Evolutionary conservation across 2,113 vertebrate genomes (phyloP), one percentile per base, ranked within the genome.

Genomic region (Grammomys surdaster): DNA sequence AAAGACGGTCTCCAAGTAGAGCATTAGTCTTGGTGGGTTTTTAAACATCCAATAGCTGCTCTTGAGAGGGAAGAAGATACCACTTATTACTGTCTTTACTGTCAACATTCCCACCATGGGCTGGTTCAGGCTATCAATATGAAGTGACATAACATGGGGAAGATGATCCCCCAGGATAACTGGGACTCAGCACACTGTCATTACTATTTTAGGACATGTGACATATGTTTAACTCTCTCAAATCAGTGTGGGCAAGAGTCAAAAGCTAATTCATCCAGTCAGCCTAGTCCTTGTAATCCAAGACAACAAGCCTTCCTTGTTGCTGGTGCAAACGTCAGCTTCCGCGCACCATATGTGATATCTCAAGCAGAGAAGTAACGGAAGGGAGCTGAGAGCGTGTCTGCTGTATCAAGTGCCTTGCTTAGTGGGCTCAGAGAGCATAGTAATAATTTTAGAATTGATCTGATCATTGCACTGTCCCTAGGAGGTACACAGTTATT

Each of bases 371-470:
- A n/a, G 72, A 63, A 43, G 46, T 69, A 73, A 63, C 20, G 73
- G 63, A 24, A 81, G 36, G 17, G 16, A n/a, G 60, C 58, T 13
- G 36, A 40, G 76, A 2, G 36, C 84, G 65, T 46, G 43, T 88
- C 91, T 56, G 46, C 88, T 28, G 13, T 92, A 43, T 54, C 87
- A 89, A 88, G 75, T 73, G 90, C 76, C 69, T 89, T 60, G 60
- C 88, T 89, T n/a, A 24, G 89, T 84, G 75, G 90, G 75, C 73
- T 95, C 84, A 65, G 78, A 88, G 90, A 93, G 63, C 73, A 58
- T 1, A 67, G 51, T 89, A 89, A 92, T 82, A 51, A 63, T 76
- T 92, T 96, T 95, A 91, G 90, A 94, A 94, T 40, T 89, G 92
- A 95, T 95, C 90, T 76, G 40, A 93, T 92, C 88, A 91, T 88